Evolutionary conservation across 2,888 invertebrate species (phyloP).

Genomic region (Ophion ellenae): DNA sequence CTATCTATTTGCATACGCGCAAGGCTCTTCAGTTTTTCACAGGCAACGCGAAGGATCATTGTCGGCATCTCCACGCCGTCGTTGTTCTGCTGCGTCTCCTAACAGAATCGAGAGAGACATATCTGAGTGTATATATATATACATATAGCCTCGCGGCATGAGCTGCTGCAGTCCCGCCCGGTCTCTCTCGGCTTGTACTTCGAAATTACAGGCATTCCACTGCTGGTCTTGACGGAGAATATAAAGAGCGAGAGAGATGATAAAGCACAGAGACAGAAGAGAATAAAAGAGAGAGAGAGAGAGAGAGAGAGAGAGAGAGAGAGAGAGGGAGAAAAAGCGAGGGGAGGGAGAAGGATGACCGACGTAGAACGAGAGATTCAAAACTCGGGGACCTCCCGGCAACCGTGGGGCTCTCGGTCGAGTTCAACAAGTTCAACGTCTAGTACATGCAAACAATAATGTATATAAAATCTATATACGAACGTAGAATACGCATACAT

Average conservation of each 20-base stretch:
- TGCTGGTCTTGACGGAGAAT: slow-evolving; percentile 68
- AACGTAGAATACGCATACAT: slow-evolving; percentile 1
- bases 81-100: slow-evolving; percentile 44
- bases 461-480: slow-evolving; percentile 58
- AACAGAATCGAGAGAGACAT: slow-evolving; percentile 51
- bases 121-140: slow-evolving; percentile 7
- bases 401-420: slow-evolving; percentile 67
- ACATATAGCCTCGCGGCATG: slow-evolving; percentile 51
- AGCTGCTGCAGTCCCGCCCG: slow-evolving; percentile 59
- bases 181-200: slow-evolving; percentile 67
- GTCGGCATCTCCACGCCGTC: slow-evolving; percentile 50
- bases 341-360: slow-evolving; percentile 40
- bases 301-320: background rate
- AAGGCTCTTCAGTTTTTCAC: slow-evolving; percentile 13
- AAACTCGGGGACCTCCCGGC: slow-evolving; percentile 71
- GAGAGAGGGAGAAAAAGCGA: slow-evolving; percentile 30
- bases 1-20: slow-evolving; percentile 26
- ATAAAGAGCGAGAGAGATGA: slow-evolving; percentile 43
- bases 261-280: background rate
- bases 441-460: slow-evolving; percentile 66
- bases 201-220: slow-evolving; percentile 73
- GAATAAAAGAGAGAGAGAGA: background rate
- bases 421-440: slow-evolving; percentile 67
- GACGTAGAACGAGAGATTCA: slow-evolving; percentile 68
- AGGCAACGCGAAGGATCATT: slow-evolving; percentile 42